Evolutionary conservation across 2,888 invertebrate genomes (phyloP).

Genomic region (Pasiphila rectangulata): DNA sequence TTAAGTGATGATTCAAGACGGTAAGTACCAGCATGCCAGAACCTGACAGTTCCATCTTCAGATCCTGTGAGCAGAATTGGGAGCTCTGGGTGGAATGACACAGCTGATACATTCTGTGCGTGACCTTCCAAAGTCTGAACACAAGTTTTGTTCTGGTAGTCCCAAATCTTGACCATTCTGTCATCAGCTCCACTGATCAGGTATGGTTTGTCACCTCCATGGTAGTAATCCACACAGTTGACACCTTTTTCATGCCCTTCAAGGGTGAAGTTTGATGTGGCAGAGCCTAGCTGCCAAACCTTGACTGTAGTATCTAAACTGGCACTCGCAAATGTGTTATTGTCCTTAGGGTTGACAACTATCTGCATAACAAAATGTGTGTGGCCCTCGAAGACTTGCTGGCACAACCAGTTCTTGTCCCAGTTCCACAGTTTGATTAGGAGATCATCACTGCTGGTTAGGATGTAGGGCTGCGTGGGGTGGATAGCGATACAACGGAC

Average conservation of each 20-base stretch:
- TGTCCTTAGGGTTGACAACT: constrained; percentile 99
- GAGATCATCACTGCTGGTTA: constrained; percentile 99
- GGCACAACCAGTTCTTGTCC: constrained; percentile 99
- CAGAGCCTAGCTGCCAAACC: constrained; percentile 99
- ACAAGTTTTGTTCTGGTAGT: constrained; percentile 99
- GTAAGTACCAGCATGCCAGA: constrained; percentile 99
- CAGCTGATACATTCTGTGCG: constrained; percentile 96
- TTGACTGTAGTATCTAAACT: constrained; percentile 98
- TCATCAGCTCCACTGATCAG: constrained; percentile 99
- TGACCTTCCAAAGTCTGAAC: constrained; percentile 99
- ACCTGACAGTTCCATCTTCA: constrained; percentile 97
- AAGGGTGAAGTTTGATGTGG: constrained; percentile 98
- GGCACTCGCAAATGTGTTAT: constrained; percentile 99
- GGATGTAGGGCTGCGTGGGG: constrained; percentile 97
- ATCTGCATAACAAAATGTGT: constrained; percentile 99
- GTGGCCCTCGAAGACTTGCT: constrained; percentile 99
- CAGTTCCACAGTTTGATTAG: constrained; percentile 99
- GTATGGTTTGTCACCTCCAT: constrained; percentile 99
- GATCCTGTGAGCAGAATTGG: constrained; percentile 98
- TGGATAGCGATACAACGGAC: constrained; percentile 97
- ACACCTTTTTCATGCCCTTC: constrained; percentile 99
- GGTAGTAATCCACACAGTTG: constrained; percentile 99
- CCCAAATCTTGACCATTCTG: constrained; percentile 98
- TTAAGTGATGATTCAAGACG: constrained; percentile 97
- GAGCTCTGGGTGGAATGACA: constrained; percentile 98